phyloP scores from a whole-genome alignment of 2,113 vertebrate genomes.

The Leptobrachium ailaonicum region DNA sequence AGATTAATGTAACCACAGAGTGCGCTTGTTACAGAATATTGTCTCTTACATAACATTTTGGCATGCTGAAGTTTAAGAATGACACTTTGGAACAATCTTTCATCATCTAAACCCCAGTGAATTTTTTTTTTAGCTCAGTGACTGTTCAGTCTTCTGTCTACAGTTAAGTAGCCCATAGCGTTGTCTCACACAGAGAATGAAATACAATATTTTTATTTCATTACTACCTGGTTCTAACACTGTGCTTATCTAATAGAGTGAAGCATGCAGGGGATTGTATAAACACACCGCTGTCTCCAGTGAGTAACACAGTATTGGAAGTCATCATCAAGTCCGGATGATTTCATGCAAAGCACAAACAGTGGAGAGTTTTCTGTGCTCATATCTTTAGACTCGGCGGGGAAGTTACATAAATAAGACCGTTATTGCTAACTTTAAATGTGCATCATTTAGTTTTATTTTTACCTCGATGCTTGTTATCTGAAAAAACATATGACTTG shows the following conservation, averaged over 20 bases:
- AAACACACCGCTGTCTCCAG: constrained; percentile 29
- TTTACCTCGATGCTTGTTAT: no score
- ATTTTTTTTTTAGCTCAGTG: constrained; percentile 15
- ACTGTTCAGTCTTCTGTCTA: neutral
- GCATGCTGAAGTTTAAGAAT: constrained; percentile 2
- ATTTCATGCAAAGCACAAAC: constrained; percentile 5
- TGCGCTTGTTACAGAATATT: no score
- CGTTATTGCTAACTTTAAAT: no score
- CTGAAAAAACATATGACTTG: no score
- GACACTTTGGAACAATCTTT: neutral
- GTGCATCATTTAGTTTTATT: no score
- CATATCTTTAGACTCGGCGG: neutral
- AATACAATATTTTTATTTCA: constrained; percentile 32
- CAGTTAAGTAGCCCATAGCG: constrained; percentile 16
- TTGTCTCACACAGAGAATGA: constrained; percentile 15
- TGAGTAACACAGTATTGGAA: neutral
- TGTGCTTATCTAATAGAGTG: constrained; percentile 18
- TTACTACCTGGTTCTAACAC: constrained; percentile 17
- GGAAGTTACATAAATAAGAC: no score
- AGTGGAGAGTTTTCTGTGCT: neutral
- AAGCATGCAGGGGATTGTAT: neutral
- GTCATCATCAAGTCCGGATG: constrained; percentile 12
- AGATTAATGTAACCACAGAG: no score
- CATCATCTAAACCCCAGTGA: neutral
- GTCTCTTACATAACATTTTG: neutral